These are phyloP conservation scores for Streptopelia turtur DNA, from an alignment of 2,797 vertebrate genomes.

Conservation along the genomic window DNA sequence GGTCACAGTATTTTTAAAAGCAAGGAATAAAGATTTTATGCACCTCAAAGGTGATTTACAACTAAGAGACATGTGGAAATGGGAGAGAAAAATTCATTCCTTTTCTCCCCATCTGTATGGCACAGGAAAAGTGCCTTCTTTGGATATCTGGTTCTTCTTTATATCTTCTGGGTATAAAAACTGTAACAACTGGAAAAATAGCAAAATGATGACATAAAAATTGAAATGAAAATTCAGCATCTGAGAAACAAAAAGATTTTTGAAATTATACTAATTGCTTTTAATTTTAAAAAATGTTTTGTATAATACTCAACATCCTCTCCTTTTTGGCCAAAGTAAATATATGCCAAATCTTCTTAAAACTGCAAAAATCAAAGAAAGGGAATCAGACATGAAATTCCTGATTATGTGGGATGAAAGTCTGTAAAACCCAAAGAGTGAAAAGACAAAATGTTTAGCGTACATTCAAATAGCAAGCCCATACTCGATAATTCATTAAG, in stretches of 20 bases:
- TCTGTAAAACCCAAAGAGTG: neutral
- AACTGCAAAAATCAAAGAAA: neutral
- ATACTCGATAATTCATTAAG: fast-evolving
- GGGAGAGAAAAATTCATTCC: neutral
- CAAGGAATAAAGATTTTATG: neutral
- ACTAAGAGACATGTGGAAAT: fast-evolving
- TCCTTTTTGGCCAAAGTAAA: neutral
- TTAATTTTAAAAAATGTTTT: neutral
- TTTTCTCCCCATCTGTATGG: neutral
- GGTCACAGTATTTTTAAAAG: neutral
- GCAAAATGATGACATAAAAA: neutral
- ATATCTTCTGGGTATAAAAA: neutral
- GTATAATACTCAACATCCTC: neutral
- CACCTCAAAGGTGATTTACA: neutral
- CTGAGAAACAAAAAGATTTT: neutral
- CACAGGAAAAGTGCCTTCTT: neutral
- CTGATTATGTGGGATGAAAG: neutral
- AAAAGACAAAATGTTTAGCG: neutral
- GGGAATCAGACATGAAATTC: neutral
- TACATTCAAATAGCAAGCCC: neutral
- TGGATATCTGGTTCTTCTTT: neutral
- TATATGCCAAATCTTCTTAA: neutral
- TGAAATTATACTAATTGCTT: neutral
- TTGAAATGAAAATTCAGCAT: neutral
- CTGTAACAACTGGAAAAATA: neutral